Conservation (phyloP, 2,888 invertebrate genomes). For the Aspidiotus destructor region DNA sequence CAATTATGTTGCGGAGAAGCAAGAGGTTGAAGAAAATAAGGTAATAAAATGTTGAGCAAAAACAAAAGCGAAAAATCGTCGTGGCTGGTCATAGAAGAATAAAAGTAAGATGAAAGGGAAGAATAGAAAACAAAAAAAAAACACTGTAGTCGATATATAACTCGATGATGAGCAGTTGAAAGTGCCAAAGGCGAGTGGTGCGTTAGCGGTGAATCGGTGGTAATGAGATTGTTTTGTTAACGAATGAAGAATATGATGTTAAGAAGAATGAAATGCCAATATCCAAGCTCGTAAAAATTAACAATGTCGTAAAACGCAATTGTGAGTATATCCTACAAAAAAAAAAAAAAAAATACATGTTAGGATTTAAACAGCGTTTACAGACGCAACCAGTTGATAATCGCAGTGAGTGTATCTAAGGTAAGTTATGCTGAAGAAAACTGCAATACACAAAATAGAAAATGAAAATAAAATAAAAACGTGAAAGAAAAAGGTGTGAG, state of each 20-base stretch:
- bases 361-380: slow-evolving; percentile 28
- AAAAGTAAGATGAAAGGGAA: neutral
- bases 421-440: neutral
- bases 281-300: slow-evolving; percentile 32
- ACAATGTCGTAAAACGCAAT: slow-evolving; percentile 33
- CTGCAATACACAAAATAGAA: slow-evolving; percentile 9
- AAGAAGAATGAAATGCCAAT: slow-evolving; percentile 31
- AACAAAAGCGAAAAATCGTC: slow-evolving; percentile 1
- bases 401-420: neutral
- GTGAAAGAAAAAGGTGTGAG: slow-evolving; percentile 28
- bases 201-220: slow-evolving; percentile 6
- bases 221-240: slow-evolving; percentile 33
- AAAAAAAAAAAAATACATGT: slow-evolving; percentile 21
- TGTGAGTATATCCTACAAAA: slow-evolving; percentile 23
- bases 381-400: slow-evolving; percentile 32
- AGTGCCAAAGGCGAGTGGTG: slow-evolving; percentile 14
- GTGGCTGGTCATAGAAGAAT: neutral
- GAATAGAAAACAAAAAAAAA: neutral
- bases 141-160: neutral
- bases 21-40: too few relatives aligned
- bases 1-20: too few relatives aligned
- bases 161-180: slow-evolving; percentile 8
- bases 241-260: slow-evolving; percentile 29
- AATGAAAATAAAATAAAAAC: slow-evolving; percentile 7
- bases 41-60: neutral